Evolutionary conservation across 2,797 vertebrate species (phyloP), one percentile per base, ranked within the genome.

Genomic region (Xenentodon cancila): DNA sequence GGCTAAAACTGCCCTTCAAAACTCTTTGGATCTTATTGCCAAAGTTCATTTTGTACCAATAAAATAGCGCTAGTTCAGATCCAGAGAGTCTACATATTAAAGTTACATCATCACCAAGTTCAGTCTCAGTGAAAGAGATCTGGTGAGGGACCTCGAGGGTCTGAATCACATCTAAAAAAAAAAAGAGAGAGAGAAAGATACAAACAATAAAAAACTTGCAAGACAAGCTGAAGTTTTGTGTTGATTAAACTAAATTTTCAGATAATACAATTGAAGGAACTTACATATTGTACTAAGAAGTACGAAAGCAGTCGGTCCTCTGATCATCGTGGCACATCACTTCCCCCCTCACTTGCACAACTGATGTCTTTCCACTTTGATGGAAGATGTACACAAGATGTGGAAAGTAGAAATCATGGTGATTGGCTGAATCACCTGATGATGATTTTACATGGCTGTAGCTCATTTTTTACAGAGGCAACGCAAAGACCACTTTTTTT

Each of bases 361-460:
- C 1, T 70, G 52, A 57, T 5, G 40, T 37, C 43, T 51, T 37
- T 43, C 53, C 54, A 48, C 75, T 61, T 65, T 68, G 30, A 68
- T 59, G 37, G 53, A 69, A 81, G 53, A 40, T 59, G 61, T 40
- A 17, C 70, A 64, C 54, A 37, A 63, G 17, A 7, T 27, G 19
- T 46, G 50, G 9, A 59, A 46, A 9, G 16, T 60, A 13, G 5
- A 71, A 72, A 64, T 51, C 46, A 11, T 1, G 11, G 43, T 68
- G 75, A 85, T 81, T 82, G 86, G 86, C 62, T 80, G 69, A 70
- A 70, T 53, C 25, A 25, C 25, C 25, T 25, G 3, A 3, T 5
- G 3, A 25, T 25, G 25, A 25, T 25, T 25, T 25, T 25, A 5
- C 25, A 25, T 25, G 5, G 25, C 25, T 25, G 25, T 25, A 25